These are phyloP conservation scores for Otus scops DNA, from an alignment of 2,797 vertebrate species.

Conservation along the genomic window DNA sequence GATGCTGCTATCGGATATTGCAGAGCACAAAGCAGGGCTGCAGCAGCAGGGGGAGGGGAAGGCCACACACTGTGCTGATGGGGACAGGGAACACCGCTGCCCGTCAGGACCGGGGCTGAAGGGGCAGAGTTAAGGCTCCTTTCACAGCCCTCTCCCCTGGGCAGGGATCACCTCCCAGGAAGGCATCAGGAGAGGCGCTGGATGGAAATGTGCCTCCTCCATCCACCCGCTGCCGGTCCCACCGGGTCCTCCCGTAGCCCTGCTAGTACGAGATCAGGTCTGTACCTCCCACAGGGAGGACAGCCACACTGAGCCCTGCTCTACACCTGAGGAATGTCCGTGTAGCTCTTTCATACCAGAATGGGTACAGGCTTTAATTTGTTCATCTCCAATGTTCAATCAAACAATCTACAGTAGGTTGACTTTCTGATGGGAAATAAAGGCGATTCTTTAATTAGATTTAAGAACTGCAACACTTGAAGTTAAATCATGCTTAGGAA, in stretches of 20 bases:
- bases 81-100: neutral
- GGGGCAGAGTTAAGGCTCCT: neutral
- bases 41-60: neutral
- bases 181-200: neutral
- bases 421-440: conserved; percentile 26
- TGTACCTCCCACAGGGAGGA: fast-evolving
- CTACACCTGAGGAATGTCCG: fast-evolving
- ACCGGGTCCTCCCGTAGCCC: neutral
- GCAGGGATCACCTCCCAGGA: neutral
- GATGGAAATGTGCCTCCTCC: neutral
- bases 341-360: neutral
- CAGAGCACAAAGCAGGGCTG: neutral
- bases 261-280: fast-evolving
- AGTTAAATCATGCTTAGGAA: conserved; percentile 57
- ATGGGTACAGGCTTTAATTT: neutral
- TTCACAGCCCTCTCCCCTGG: fast-evolving
- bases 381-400: neutral
- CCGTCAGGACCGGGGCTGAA: fast-evolving
- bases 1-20: neutral
- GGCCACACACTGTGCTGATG: neutral
- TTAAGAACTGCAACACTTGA: conserved; percentile 37
- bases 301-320: fast-evolving
- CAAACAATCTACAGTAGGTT: neutral
- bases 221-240: neutral
- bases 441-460: conserved; percentile 48